Base-by-base conservation (phyloP, 2,888 invertebrate species). In the Hydropsyche betteni region DNA sequence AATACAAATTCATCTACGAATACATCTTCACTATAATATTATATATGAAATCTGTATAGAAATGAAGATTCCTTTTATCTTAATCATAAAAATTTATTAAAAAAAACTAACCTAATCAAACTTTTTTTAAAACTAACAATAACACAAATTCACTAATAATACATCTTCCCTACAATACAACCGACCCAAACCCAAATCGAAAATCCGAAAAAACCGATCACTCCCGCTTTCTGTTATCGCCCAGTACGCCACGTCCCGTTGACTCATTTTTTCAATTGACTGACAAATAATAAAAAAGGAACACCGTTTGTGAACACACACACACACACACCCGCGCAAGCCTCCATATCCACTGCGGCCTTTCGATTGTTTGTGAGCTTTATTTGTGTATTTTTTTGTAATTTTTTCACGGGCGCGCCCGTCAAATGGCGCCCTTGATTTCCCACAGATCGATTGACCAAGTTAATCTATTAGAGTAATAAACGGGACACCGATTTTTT, bases 191-290 rank as follows among this genome's bases (percentile, higher is more conserved):
- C 24, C 24, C 24, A 24, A 24, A 24, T 2, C 24, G 2, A 1
- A 24, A 24, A 24, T 2, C 24, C 24, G 24, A 24, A 24, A 24
- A 24, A 24, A 24, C 61, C 16, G 61, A 33, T 61, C 10, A 33
- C 61, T 64, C 34, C 64, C 71, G 64, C 14, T n/a, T 77, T 74
- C 75, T 52, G n/a, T 44, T 24, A 24, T 24, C 24, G 24, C 24
- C 24, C 24, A 24, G 16, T 52, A 38, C n/a, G 68, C 74, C 74
- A 74, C 71, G 61, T 76, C 74, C 74, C 73, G 76, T 76, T 76
- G 73, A 74, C 76, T 76, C 79, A 77, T 79, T 79, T 79, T 79
- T 79, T 78, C 74, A 74, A 76, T 79, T 76, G 79, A 78, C 78
- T 78, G 79, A 78, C 79, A 79, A 78, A 79, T 77, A 75, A 76